Evolutionary conservation across 2,888 invertebrate genomes (phyloP).

Genomic region (Macrophya alboannulata): DNA sequence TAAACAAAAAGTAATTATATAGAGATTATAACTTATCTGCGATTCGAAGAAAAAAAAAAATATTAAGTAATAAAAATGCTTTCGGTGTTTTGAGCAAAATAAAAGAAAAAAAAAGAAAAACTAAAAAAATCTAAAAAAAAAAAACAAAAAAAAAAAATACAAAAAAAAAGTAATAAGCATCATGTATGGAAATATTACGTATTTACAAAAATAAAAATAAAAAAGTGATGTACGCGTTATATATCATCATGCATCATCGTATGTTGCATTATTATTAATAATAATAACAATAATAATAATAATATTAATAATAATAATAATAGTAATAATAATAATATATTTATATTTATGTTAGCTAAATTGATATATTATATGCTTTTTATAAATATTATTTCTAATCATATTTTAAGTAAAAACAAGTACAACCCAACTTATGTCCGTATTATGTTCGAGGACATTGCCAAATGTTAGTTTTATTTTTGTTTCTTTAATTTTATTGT

Average conservation of each 20-base stretch:
- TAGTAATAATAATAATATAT: constrained; percentile 22
- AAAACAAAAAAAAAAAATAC: constrained; percentile 64
- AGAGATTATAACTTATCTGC: constrained; percentile 53
- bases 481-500: not conserved
- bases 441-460: constrained; percentile 34
- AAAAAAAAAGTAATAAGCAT: constrained; percentile 64
- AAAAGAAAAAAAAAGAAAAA: constrained; percentile 40
- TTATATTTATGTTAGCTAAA: constrained; percentile 13
- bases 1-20: not conserved
- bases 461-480: not conserved
- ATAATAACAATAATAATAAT: constrained; percentile 20
- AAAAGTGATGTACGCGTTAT: not conserved
- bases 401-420: not conserved
- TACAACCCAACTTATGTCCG: constrained; percentile 24
- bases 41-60: constrained; percentile 54
- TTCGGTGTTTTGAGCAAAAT: constrained; percentile 67
- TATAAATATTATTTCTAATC: constrained; percentile 11
- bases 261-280: constrained; percentile 26
- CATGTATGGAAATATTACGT: not conserved
- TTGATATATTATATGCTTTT: constrained; percentile 17
- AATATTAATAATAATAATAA: too few species aligned
- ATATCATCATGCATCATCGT: constrained; percentile 35
- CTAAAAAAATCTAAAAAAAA: constrained; percentile 47
- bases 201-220: not conserved
- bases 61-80: constrained; percentile 62